These are phyloP conservation scores for Desoria tigrina DNA, from an alignment of 2,888 invertebrate species.

Conservation along the genomic window DNA sequence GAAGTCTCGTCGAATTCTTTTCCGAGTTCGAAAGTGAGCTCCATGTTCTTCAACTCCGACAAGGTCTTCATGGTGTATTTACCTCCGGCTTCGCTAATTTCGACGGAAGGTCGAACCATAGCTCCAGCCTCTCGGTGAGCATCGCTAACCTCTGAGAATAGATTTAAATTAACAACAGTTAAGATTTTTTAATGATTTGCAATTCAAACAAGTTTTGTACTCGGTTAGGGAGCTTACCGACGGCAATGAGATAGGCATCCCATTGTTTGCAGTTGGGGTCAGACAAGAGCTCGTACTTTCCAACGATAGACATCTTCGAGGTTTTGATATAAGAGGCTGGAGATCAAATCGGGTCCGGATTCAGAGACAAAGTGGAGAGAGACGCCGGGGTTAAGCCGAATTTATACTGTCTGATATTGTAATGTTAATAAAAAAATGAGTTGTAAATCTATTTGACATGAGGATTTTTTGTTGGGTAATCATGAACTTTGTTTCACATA, in stretches of 20 bases:
- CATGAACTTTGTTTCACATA: no score
- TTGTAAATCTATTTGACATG: no score
- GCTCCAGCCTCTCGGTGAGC: constrained; percentile 33
- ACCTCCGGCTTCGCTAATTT: constrained; percentile 27
- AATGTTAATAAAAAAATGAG: no score
- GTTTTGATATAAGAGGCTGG: no score
- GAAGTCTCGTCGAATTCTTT: constrained; percentile 27
- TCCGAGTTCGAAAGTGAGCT: constrained; percentile 27
- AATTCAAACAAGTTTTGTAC: background rate
- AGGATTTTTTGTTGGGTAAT: no score
- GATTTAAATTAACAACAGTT: background rate
- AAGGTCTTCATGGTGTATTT: constrained; percentile 31
- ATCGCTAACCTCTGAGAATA: constrained; percentile 17
- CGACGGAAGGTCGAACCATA: constrained; percentile 30
- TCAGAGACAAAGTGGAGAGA: no score
- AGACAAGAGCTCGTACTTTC: constrained; percentile 30
- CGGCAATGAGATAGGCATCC: constrained; percentile 31
- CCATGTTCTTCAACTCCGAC: constrained; percentile 30
- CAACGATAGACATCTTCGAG: constrained; percentile 32
- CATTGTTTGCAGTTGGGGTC: constrained; percentile 27
- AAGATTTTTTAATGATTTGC: background rate
- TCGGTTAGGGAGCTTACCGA: constrained; percentile 9
- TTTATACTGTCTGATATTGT: no score
- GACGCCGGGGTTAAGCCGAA: no score
- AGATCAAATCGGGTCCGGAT: no score